Evolutionary conservation across 2,888 invertebrate species (phyloP).

Genomic region (Yponomeuta plumbellus): DNA sequence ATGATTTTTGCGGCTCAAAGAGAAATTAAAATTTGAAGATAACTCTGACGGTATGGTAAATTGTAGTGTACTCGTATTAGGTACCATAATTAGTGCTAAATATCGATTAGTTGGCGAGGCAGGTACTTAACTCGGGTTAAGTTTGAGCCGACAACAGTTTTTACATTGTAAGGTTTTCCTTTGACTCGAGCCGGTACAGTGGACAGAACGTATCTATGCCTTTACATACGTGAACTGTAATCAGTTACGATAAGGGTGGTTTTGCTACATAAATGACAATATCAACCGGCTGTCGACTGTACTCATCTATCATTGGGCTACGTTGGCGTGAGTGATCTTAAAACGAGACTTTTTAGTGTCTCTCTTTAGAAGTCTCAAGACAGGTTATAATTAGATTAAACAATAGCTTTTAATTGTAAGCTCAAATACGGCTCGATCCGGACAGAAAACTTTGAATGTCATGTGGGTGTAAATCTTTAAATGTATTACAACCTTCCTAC

Average conservation of each 20-base stretch:
- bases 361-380: conserved; percentile 37
- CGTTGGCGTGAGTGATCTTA: conserved; percentile 40
- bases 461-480: conserved; percentile 35
- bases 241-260: neutral
- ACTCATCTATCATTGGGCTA: conserved; percentile 20
- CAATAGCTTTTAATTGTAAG: conserved; percentile 55
- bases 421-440: conserved; percentile 30
- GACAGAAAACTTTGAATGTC: neutral
- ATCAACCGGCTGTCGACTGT: neutral
- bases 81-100: too few relatives aligned
- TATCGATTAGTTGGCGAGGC: too few relatives aligned
- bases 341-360: conserved; percentile 40
- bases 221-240: too few relatives aligned
- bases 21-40: conserved; percentile 36
- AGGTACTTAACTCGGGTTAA: too few relatives aligned
- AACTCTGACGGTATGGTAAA: conserved; percentile 47
- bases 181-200: too few relatives aligned
- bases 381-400: conserved; percentile 53
- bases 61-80: conserved; percentile 32
- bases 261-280: neutral
- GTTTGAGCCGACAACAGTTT: too few relatives aligned
- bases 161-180: too few relatives aligned
- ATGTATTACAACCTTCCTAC: neutral
- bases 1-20: conserved; percentile 39
- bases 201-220: too few relatives aligned